phyloP scores from a whole-genome alignment of 2,797 vertebrate species.

The Spea hammondii region DNA sequence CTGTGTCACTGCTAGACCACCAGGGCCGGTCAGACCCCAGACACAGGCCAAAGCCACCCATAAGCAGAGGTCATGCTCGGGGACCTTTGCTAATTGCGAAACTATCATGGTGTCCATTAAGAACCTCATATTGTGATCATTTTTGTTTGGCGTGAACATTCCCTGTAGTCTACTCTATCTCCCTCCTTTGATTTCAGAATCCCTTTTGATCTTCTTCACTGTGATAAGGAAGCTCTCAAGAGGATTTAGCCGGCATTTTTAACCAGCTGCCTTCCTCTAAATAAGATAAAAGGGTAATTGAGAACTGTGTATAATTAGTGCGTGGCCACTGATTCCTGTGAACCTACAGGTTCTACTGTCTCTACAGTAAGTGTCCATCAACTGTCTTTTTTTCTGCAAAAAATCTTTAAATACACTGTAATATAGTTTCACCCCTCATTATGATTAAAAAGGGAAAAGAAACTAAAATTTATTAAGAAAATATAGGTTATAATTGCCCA shows the following conservation, averaged over 20 bases:
- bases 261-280: constrained; percentile 32
- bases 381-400: too few species aligned
- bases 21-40: too few species aligned
- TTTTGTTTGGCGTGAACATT: constrained; percentile 17
- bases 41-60: not conserved
- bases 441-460: too few species aligned
- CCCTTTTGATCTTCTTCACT: constrained; percentile 30
- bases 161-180: constrained; percentile 11
- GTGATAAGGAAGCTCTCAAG: constrained; percentile 34
- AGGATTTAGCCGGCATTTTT: constrained; percentile 26
- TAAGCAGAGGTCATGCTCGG: not conserved
- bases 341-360: too few species aligned
- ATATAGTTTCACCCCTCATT: too few species aligned
- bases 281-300: constrained; percentile 43
- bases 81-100: constrained; percentile 1
- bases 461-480: too few species aligned
- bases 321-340: too few species aligned
- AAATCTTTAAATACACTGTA: too few species aligned
- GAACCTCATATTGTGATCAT: not conserved
- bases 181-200: constrained; percentile 31
- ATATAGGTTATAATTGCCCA: too few species aligned
- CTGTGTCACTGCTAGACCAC: too few species aligned
- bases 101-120: constrained; percentile 20
- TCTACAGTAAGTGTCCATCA: too few species aligned
- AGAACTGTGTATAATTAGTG: constrained; percentile 32